Conservation (phyloP, 2,888 invertebrate species). For the Cephus runcator region DNA sequence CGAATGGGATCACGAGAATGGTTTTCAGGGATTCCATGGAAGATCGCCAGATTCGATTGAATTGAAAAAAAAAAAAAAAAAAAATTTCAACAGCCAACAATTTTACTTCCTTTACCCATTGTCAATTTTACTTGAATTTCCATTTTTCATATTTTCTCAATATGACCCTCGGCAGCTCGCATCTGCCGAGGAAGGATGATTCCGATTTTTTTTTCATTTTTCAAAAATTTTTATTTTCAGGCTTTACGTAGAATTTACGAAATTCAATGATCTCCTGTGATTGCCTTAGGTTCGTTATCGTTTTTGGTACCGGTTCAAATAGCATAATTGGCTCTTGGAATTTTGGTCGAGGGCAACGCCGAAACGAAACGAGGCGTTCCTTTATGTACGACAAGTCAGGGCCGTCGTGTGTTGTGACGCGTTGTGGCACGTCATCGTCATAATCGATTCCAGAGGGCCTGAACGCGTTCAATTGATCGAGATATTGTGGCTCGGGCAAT, state of each 20-base stretch:
- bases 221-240: too few relatives aligned
- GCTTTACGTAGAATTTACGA: not conserved
- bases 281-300: not conserved
- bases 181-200: not conserved
- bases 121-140: not conserved
- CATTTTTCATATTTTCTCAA: not conserved
- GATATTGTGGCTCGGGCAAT: slow-evolving; percentile 42
- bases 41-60: not conserved
- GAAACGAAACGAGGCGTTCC: not conserved
- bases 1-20: not conserved
- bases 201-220: too few relatives aligned
- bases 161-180: not conserved
- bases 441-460: slow-evolving; percentile 56
- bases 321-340: not conserved
- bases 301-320: not conserved
- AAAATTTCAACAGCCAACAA: not conserved
- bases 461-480: slow-evolving; percentile 45
- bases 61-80: not conserved
- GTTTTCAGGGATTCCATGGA: not conserved
- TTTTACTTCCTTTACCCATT: not conserved
- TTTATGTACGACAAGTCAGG: not conserved
- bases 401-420: slow-evolving; percentile 32
- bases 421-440: slow-evolving; percentile 50
- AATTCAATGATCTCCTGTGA: not conserved
- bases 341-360: not conserved